Evolutionary conservation across 1,140 invertebrate species (phyloP).

Genomic region (Aphelinus atriplicis): DNA sequence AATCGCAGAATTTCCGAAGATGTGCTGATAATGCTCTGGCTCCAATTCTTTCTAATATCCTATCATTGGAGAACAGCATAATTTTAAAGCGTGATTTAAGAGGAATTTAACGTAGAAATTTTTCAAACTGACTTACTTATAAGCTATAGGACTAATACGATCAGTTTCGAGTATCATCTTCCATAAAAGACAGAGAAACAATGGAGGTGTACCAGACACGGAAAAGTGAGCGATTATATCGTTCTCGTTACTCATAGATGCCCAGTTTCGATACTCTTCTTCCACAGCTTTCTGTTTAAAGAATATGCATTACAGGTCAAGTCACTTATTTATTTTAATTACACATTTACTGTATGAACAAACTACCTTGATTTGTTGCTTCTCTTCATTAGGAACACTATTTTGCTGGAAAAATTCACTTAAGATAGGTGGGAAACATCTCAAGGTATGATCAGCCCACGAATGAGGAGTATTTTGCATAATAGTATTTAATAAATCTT

Average conservation of each 20-base stretch:
- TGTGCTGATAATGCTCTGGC: constrained; percentile 90
- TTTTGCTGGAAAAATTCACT: constrained; percentile 89
- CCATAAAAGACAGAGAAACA: constrained; percentile 92
- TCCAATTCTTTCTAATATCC: constrained; percentile 92
- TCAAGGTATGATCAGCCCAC: constrained; percentile 92
- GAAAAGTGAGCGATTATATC: constrained; percentile 97
- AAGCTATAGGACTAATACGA: constrained; percentile 90
- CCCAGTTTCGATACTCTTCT: constrained; percentile 95
- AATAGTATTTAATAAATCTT: constrained; percentile 89
- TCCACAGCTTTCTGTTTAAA: constrained; percentile 81
- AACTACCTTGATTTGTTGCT: constrained; percentile 80
- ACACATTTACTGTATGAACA: constrained; percentile 68
- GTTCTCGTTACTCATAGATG: constrained; percentile 95
- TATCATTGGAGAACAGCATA: constrained; percentile 58
- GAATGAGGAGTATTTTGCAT: constrained; percentile 94
- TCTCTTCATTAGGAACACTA: constrained; percentile 87
- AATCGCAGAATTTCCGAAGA: constrained; percentile 94
- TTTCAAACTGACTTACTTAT: constrained; percentile 76
- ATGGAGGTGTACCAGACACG: constrained; percentile 84
- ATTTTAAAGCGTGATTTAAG: neutral
- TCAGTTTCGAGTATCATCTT: constrained; percentile 96
- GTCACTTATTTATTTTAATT: constrained; percentile 70
- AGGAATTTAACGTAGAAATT: constrained; percentile 1
- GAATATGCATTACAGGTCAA: neutral
- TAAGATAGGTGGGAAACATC: constrained; percentile 89